phyloP scores from a whole-genome alignment of 2,888 invertebrate species.

The Andrena praecox region DNA sequence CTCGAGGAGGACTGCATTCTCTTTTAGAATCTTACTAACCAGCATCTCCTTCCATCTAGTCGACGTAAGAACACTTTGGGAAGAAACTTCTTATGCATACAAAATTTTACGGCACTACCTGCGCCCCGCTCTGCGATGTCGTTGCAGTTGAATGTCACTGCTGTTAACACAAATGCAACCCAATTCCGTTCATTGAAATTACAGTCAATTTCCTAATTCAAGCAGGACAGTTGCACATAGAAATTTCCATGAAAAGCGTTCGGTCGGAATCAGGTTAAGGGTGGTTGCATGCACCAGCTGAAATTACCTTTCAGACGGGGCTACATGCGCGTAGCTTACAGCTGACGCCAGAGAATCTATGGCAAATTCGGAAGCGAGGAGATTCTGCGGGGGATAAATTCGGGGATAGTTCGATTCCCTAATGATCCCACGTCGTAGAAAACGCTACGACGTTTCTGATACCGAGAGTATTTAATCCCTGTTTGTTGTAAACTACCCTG shows the following conservation, averaged over 20 bases:
- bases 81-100: no score
- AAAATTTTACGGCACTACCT: no score
- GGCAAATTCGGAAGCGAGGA: background rate
- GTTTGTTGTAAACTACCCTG: no score
- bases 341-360: background rate
- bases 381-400: background rate
- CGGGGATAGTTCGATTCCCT: background rate
- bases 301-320: slow-evolving; percentile 36
- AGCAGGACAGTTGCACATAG: background rate
- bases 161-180: background rate
- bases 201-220: slow-evolving; percentile 3
- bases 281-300: slow-evolving; percentile 5
- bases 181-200: slow-evolving; percentile 17
- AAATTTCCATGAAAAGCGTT: slow-evolving; percentile 15
- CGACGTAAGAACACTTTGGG: no score
- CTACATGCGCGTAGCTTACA: background rate
- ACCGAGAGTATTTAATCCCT: no score
- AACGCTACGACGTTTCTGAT: background rate
- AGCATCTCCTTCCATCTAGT: no score
- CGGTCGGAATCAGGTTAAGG: slow-evolving; percentile 18
- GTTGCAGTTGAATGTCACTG: background rate
- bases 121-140: background rate
- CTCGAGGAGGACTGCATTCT: no score
- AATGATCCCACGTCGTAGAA: background rate
- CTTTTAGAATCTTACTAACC: no score